Base-by-base conservation (phyloP, 1,140 invertebrate genomes). In the Trichonephila clavata region DNA sequence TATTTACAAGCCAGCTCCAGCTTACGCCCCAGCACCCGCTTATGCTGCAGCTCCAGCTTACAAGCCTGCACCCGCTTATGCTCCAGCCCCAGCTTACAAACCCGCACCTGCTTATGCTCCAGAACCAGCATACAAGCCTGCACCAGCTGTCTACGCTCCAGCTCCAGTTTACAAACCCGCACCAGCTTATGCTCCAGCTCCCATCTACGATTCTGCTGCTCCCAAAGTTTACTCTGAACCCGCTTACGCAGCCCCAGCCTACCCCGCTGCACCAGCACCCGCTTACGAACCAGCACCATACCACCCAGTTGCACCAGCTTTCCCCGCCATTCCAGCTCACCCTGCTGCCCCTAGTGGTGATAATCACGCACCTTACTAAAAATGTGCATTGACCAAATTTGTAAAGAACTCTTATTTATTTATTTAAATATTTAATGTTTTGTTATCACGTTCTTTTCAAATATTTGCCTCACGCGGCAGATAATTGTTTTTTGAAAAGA, bases 371-470 rank as follows among this genome's bases (percentile, higher is more conserved):
- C 83, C 90, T n/a, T 86, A 92, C 81, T 92, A 92, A 68, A 60
- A 71, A 50, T 27, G 14, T 50, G 63, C 16, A 63, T 27, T 21
- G 21, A 43, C 39, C 59, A 21, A n/a, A 68, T 16, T 21, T 71
- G 63, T 89, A 89, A 50, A 89, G 24, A 89, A 89, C 21, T 8
- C 32, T 89, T 89, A 89, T 89, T 89, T 89, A 71, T 71, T 87
- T 86, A 32, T 32, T 86, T 89, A 61, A 89, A 89, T 89, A 21
- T 59, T 77, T 89, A 77, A 63, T 77, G 43, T 50, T 50, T 77
- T 50, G 39, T 89, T 71, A 27, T 27, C 63, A 21, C 32, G 86
- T 87, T 63, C 10, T n/a, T 63, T 65, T 63, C 13, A 14, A 1
- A 14, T 39, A n/a, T 14, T 27, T 39, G 10, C 24, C 68, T 77